Conservation (phyloP, 2,888 invertebrate genomes). For the Phytoseiulus persimilis region DNA sequence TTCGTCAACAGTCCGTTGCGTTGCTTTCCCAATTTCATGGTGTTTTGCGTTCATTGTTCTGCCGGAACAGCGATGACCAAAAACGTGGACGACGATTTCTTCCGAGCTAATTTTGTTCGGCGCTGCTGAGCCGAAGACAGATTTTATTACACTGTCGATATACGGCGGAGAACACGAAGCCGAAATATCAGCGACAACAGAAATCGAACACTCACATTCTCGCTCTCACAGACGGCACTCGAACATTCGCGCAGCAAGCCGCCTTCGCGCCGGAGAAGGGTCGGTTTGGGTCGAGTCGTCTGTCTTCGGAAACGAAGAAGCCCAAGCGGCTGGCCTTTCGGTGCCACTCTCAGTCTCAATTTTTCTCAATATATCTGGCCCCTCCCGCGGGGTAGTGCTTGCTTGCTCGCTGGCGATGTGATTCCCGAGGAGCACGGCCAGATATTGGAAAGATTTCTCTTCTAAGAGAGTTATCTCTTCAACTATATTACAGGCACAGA, state of each 20-base stretch:
- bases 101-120: background rate
- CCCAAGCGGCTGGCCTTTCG: background rate
- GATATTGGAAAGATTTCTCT: slow-evolving; percentile 1
- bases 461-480: background rate
- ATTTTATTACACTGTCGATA: background rate
- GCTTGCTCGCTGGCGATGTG: background rate
- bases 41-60: background rate
- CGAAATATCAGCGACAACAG: background rate
- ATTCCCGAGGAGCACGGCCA: background rate
- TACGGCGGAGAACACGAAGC: background rate
- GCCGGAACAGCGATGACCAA: background rate
- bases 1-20: background rate
- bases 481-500: background rate
- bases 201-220: background rate
- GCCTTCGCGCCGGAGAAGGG: too few relatives aligned
- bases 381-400: background rate
- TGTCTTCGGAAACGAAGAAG: slow-evolving; percentile 5
- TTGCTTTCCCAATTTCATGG: background rate
- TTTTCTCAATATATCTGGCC: slow-evolving; percentile 5
- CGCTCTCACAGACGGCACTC: background rate
- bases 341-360: background rate
- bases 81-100: background rate
- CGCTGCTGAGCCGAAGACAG: background rate
- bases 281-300: background rate
- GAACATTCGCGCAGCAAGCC: background rate